phyloP scores from a whole-genome alignment of 2,888 invertebrate genomes.

The Amiota minor region DNA sequence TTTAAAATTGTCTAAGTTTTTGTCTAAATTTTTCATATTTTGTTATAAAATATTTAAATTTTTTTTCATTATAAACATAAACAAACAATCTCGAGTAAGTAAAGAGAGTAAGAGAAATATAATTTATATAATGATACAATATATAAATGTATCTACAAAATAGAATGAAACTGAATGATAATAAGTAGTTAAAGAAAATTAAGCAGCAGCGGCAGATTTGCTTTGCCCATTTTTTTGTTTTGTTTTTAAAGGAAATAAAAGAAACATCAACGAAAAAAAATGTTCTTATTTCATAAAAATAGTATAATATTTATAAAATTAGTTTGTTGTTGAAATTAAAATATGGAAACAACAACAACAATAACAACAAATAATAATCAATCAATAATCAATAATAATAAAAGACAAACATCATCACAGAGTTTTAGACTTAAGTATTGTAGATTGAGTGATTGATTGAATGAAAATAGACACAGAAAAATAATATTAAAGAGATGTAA shows the following conservation, averaged over 20 bases:
- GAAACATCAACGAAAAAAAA: constrained; percentile 23
- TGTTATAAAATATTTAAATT: background rate
- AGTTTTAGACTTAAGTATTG: background rate
- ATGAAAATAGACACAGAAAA: constrained; percentile 12
- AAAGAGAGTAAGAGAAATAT: no score
- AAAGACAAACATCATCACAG: background rate
- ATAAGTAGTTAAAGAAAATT: background rate
- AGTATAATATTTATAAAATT: constrained; percentile 47
- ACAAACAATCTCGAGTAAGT: no score
- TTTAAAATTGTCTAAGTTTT: background rate
- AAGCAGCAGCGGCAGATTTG: constrained; percentile 24
- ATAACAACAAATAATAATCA: constrained; percentile 51
- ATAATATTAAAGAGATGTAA: no score
- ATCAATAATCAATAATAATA: constrained; percentile 46
- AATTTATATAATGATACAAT: no score
- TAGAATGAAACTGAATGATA: background rate
- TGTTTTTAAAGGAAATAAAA: constrained; percentile 37
- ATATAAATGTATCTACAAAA: no score
- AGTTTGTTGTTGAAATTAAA: constrained; percentile 37
- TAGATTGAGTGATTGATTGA: background rate
- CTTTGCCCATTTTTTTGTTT: constrained; percentile 34
- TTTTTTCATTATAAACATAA: no score
- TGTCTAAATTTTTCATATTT: background rate
- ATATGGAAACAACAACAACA: constrained; percentile 57
- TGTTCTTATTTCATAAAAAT: no score